These are phyloP conservation scores for Drosophila mojavensis DNA, from an alignment of 1,140 invertebrate species.

Conservation along the genomic window DNA sequence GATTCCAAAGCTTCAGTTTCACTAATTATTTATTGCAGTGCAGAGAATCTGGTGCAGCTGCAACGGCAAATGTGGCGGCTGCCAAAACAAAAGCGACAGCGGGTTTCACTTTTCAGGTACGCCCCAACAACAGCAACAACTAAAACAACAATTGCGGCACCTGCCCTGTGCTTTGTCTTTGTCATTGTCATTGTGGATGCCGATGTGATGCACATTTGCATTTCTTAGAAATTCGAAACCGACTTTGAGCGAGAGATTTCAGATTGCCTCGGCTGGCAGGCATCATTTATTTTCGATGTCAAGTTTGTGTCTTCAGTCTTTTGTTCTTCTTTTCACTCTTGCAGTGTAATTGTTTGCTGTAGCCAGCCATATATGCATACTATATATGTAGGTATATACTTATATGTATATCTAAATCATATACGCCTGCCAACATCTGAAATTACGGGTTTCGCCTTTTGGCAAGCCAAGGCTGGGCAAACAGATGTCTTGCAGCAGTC, in stretches of 20 bases:
- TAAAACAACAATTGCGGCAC: slow-evolving; percentile 4
- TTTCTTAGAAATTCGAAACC: slow-evolving; percentile 50
- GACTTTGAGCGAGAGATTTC: slow-evolving; percentile 27
- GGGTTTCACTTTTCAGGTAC: slow-evolving; percentile 67
- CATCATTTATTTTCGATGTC: slow-evolving; percentile 80
- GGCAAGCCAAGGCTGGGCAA: slow-evolving; percentile 33
- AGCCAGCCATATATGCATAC: neutral
- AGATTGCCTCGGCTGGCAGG: slow-evolving; percentile 47
- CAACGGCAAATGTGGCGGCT: neutral
- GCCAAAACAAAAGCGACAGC: slow-evolving; percentile 37
- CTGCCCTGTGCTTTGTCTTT: slow-evolving; percentile 61
- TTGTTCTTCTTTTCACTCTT: slow-evolving; percentile 75
- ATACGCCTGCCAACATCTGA: slow-evolving; percentile 36
- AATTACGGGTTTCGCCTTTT: slow-evolving; percentile 40
- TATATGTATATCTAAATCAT: slow-evolving; percentile 12
- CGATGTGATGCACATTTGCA: slow-evolving; percentile 60
- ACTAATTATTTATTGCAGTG: slow-evolving; percentile 40
- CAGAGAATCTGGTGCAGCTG: slow-evolving; percentile 42
- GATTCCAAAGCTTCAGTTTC: slow-evolving; percentile 29
- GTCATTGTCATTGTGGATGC: slow-evolving; percentile 43
- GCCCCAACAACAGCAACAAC: neutral
- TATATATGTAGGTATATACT: neutral
- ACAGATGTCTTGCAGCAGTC: slow-evolving; percentile 29
- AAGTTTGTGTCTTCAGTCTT: slow-evolving; percentile 66
- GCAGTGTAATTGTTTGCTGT: slow-evolving; percentile 42